Base-by-base conservation (phyloP, 1,140 invertebrate genomes). In the Brachionus rotundiformis region DNA sequence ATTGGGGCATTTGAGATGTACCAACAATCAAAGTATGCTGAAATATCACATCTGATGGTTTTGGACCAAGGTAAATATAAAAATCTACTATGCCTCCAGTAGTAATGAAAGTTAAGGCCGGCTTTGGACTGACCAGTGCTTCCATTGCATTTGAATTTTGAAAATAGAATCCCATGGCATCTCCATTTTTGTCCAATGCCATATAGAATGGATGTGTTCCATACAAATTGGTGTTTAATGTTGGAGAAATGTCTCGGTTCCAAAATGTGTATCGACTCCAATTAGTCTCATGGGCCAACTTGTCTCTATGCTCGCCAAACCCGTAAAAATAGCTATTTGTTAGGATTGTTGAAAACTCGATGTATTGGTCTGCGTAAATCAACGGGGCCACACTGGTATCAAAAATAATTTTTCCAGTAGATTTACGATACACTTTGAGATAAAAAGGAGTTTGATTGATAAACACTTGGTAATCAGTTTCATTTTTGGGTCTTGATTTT, bases 11-110 rank as follows among this genome's bases (percentile, higher is more conserved):
- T 44, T 54, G 31, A 2, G 94, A 93, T 82, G 90, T 89, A 2
- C 94, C 93, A 68, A 95, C 90, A n/a, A n/a, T n/a, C 68, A 83
- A 91, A 82, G 13, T 84, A 1, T 93, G 92, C 85, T 94, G 94
- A 85, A 94, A 92, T 25, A 89, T 86, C 0, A 92, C 88, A 13
- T 94, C 92, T 54, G 92, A 90, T 0, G 94, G 92, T 10, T 83
- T 83, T 5, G 86, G 85, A 63, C 86, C 87, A 7, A 85, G 59
- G 44, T 87, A 86, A 6, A 88, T 63, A 82, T 85, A 87, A 81
- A 88, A 86, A 80, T 88, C 87, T 0, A 88, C 82, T 31, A 88
- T 84, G 27, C 87, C 87, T 8, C 87, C 87, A 31, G 85, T 87
- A 7, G 84, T 85, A 71, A 85, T 83, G 68, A 85, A 87, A 0